Evolutionary conservation across 2,113 vertebrate genomes (phyloP).

Genomic region (Onychostoma macrolepis): DNA sequence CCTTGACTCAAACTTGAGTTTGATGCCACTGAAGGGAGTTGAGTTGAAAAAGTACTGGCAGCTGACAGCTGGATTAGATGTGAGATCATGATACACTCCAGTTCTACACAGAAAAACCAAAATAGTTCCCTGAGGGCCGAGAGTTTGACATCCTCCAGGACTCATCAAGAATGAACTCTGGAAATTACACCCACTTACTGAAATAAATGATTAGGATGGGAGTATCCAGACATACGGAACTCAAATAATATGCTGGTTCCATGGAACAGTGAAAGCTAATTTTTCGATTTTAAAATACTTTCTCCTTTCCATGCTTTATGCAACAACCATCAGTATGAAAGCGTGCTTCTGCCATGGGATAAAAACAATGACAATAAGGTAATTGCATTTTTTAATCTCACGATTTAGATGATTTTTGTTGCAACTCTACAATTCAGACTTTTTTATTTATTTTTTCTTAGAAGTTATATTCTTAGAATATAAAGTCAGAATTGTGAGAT

Average conservation of each 20-base stretch:
- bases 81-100: constrained; percentile 66
- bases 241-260: neutral
- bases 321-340: neutral
- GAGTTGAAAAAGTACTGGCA: constrained; percentile 51
- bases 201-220: neutral
- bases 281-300: neutral
- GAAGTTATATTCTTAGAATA: too few species aligned
- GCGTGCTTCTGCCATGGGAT: neutral
- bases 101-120: constrained; percentile 39
- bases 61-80: constrained; percentile 62
- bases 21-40: neutral
- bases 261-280: neutral
- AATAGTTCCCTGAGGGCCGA: constrained; percentile 30
- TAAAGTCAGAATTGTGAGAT: too few species aligned
- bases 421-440: too few species aligned
- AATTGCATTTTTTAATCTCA: neutral
- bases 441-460: too few species aligned
- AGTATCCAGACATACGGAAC: neutral
- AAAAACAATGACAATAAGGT: neutral
- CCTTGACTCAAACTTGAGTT: constrained; percentile 44
- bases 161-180: neutral
- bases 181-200: constrained; percentile 2
- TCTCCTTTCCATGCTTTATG: neutral
- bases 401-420: too few species aligned
- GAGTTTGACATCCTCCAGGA: constrained; percentile 1